Conservation (phyloP, 1,140 invertebrate genomes). For the Pogonognathellus flavescens region DNA sequence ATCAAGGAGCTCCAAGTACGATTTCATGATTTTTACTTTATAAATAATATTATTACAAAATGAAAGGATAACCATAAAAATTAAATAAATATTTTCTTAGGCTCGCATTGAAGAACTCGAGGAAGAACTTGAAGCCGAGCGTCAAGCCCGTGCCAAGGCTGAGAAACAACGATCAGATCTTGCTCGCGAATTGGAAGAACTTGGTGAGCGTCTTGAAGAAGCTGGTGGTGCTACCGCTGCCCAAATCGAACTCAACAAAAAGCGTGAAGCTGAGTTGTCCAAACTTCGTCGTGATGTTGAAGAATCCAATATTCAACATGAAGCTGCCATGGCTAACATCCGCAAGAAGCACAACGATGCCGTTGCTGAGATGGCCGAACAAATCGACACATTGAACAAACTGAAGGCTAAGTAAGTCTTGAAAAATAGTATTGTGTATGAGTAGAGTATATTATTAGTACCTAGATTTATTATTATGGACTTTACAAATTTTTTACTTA, state of each 20-base stretch:
- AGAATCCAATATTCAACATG: slow-evolving; percentile 98
- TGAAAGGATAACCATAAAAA: background rate
- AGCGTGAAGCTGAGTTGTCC: slow-evolving; percentile 97
- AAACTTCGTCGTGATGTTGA: slow-evolving; percentile 98
- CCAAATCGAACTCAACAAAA: slow-evolving; percentile 99
- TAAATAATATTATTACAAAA: background rate
- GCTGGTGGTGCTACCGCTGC: slow-evolving; percentile 98
- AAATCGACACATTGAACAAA: slow-evolving; percentile 99
- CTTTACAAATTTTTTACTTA: slow-evolving; percentile 76
- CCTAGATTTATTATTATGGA: no score
- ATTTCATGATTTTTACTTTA: background rate
- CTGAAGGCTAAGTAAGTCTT: slow-evolving; percentile 85
- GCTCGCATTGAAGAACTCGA: slow-evolving; percentile 96
- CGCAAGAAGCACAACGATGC: slow-evolving; percentile 99
- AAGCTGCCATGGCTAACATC: slow-evolving; percentile 92
- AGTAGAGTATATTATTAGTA: no score
- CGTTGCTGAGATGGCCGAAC: slow-evolving; percentile 97
- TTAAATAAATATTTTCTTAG: slow-evolving; percentile 67
- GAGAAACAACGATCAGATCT: slow-evolving; percentile 98
- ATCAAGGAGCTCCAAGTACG: slow-evolving; percentile 96
- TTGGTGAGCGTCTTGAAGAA: slow-evolving; percentile 97
- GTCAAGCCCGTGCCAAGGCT: slow-evolving; percentile 84
- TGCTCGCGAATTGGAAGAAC: slow-evolving; percentile 95
- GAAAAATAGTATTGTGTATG: no score
- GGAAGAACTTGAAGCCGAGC: slow-evolving; percentile 97